These are phyloP conservation scores for Habrosyne pyritoides DNA, from an alignment of 2,888 invertebrate genomes.

Conservation along the genomic window DNA sequence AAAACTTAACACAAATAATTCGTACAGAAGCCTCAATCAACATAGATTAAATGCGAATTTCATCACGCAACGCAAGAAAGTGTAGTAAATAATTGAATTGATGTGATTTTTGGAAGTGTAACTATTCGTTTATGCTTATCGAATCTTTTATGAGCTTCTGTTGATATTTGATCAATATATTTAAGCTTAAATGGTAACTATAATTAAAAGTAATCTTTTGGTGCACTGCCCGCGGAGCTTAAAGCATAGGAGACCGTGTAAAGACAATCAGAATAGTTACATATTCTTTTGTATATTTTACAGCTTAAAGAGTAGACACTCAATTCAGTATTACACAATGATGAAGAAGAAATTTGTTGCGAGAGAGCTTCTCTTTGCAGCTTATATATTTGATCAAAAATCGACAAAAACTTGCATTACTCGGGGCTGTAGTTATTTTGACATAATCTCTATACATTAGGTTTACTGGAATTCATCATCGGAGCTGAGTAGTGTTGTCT, in stretches of 20 bases:
- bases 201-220: background rate
- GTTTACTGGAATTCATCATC: conserved; percentile 97
- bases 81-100: too few relatives aligned
- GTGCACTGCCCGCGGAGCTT: background rate
- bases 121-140: background rate
- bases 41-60: too few relatives aligned
- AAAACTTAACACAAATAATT: too few relatives aligned
- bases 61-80: background rate
- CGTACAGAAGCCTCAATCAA: too few relatives aligned
- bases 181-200: background rate
- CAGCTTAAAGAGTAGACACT: too few relatives aligned
- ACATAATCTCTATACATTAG: conserved; percentile 4
- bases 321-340: too few relatives aligned
- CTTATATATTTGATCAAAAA: background rate
- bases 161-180: background rate
- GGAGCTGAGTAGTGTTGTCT: conserved; percentile 96
- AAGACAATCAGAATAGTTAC: too few relatives aligned
- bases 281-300: too few relatives aligned
- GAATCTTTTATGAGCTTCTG: background rate
- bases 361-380: background rate
- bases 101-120: background rate
- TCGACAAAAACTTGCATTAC: conserved; percentile 9
- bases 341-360: too few relatives aligned
- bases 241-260: too few relatives aligned
- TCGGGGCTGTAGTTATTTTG: conserved; percentile 3